Evolutionary conservation across 1,140 invertebrate species (phyloP).

Genomic region (Anadara kagoshimensis): DNA sequence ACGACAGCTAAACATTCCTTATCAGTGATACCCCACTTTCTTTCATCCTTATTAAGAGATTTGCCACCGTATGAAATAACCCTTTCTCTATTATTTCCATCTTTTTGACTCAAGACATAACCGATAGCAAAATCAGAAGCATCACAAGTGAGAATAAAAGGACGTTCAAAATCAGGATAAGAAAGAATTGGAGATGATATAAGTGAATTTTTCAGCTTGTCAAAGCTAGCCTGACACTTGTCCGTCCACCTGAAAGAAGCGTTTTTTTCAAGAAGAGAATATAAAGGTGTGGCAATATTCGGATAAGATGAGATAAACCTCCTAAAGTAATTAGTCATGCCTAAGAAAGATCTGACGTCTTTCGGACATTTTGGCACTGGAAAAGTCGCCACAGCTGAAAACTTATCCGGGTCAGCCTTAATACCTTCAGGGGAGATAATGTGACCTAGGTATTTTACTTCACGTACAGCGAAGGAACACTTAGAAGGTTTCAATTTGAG

Average conservation of each 20-base stretch:
- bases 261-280: too few relatives aligned
- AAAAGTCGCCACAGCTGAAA: conserved; percentile 14
- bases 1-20: conserved; percentile 76
- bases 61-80: conserved; percentile 74
- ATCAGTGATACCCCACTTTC: conserved; percentile 74
- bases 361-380: conserved; percentile 17
- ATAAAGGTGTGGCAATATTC: conserved; percentile 14
- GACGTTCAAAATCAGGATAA: not conserved
- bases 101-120: conserved; percentile 56
- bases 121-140: conserved; percentile 45
- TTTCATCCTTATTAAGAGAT: conserved; percentile 69
- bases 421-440: too few relatives aligned
- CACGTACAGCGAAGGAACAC: conserved; percentile 33
- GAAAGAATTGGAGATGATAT: conserved; percentile 2
- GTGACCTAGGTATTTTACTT: conserved; percentile 35
- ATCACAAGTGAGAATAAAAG: conserved; percentile 20
- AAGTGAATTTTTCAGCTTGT: conserved; percentile 41
- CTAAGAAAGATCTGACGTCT: conserved; percentile 14
- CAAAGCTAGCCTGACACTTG: too few relatives aligned
- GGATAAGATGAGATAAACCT: conserved; percentile 10
- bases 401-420: conserved; percentile 20
- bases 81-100: conserved; percentile 53
- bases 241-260: too few relatives aligned
- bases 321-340: conserved; percentile 25
- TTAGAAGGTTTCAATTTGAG: conserved; percentile 28